Evolutionary conservation across 2,113 vertebrate species (phyloP).

Genomic region (Elgaria multicarinata): DNA sequence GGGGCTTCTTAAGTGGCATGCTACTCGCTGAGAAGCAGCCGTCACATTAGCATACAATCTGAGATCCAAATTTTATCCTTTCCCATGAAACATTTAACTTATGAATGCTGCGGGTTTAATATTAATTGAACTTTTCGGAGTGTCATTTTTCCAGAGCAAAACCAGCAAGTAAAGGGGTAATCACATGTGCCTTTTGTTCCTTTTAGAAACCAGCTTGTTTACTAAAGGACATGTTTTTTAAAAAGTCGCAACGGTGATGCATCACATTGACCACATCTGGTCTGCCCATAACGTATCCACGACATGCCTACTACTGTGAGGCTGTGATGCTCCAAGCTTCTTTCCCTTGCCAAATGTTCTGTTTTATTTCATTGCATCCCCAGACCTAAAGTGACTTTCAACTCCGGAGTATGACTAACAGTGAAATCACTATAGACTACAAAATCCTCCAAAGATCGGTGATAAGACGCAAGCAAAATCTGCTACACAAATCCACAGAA

Average conservation of each 20-base stretch:
- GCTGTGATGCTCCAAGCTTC: fast-evolving
- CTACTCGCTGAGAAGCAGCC: conserved; percentile 51
- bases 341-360: conserved; percentile 35
- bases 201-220: conserved; percentile 60
- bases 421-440: not conserved
- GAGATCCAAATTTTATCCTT: conserved; percentile 43
- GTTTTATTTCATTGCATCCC: not conserved
- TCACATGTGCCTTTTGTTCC: conserved; percentile 57
- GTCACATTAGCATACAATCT: conserved; percentile 52
- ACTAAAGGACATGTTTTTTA: conserved; percentile 50
- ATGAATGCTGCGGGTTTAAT: conserved; percentile 57
- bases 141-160: conserved; percentile 58
- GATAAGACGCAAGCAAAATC: not conserved
- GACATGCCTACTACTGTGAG: not conserved
- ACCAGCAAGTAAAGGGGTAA: not conserved
- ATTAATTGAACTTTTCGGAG: conserved; percentile 60
- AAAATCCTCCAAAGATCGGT: not conserved
- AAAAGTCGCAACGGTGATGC: conserved; percentile 34
- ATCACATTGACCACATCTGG: conserved; percentile 27
- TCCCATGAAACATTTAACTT: conserved; percentile 56
- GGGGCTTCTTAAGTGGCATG: conserved; percentile 48
- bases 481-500: not conserved
- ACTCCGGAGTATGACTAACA: not conserved
- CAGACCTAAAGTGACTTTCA: conserved; percentile 1
- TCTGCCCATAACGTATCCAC: conserved; percentile 33